Base-by-base conservation (phyloP, 2,888 invertebrate genomes). In the Macropis europaea region DNA sequence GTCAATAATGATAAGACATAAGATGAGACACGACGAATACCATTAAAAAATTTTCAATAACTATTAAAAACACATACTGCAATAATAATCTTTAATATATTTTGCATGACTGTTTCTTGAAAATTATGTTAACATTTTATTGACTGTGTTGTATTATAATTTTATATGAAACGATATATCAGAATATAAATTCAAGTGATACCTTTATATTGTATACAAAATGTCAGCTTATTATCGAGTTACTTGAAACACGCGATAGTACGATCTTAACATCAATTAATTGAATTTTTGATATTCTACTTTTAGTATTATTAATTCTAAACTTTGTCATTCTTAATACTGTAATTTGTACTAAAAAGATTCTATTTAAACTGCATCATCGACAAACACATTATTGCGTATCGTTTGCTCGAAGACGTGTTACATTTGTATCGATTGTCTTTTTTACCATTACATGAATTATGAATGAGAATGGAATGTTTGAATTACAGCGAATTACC, bases 21-120 rank as follows among this genome's bases (percentile, higher is more conserved):
- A 52, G 54, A 52, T 28, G 47, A 73, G 36, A 68, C 43, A 69
- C 34, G 47, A 72, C 32, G 72, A 72, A 56, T 42, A 45, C 48
- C 68, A 70, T 56, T n/a, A n/a, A n/a, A n/a, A 71, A 76, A 68
- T 64, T 78, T 75, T 73, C 76, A 57, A 73, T 53, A 76, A 36
- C 61, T 72, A 60, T 63, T 73, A 73, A 76, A 56, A 52, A 60
- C 61, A 66, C 69, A 64, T 63, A 62, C 47, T 67, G 62, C 47
- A 76, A 30, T 52, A 67, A 69, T 59, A 57, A 72, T 62, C 72
- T 66, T 63, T 61, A 36, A 76, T 45, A 59, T 62, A 78, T 60
- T 73, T 73, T 78, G 59, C 76, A 77, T 72, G 59, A 68, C 62
- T 78, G 68, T 73, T 52, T 69, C 59, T 69, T 32, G 24, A 53